Conservation (phyloP, 1,140 invertebrate species). For the Fopius arisanus region DNA sequence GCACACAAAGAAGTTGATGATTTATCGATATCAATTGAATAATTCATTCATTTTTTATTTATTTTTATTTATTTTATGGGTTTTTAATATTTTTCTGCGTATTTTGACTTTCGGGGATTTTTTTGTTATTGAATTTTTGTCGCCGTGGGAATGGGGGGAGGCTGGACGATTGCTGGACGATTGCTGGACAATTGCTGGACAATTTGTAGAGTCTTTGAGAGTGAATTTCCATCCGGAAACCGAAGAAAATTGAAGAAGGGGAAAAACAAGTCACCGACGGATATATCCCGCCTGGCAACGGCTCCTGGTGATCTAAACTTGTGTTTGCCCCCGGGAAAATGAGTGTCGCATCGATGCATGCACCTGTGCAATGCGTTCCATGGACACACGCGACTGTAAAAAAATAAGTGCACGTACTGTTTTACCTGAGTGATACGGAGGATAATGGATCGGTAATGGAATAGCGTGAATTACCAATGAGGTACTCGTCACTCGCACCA, state of each 20-base stretch:
- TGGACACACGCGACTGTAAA: constrained; percentile 23
- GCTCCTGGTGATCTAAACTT: constrained; percentile 20
- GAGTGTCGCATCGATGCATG: constrained; percentile 21
- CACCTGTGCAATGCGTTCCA: constrained; percentile 29
- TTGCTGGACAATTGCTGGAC: too few relatives aligned
- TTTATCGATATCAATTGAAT: too few relatives aligned
- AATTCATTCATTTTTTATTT: too few relatives aligned
- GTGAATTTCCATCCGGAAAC: neutral
- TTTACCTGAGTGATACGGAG: neutral
- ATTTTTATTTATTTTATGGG: too few relatives aligned
- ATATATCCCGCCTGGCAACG: constrained; percentile 18
- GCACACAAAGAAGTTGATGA: too few relatives aligned
- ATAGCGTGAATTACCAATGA: constrained; percentile 5
- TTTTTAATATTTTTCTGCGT: too few relatives aligned
- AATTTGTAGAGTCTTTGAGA: neutral
- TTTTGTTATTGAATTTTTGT: too few relatives aligned
- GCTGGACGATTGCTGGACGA: too few relatives aligned
- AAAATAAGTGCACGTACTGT: neutral
- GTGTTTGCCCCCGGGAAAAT: constrained; percentile 15
- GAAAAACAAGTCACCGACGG: constrained; percentile 14
- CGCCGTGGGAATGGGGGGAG: too few relatives aligned
- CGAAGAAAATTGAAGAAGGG: neutral
- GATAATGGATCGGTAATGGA: neutral
- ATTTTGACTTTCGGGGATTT: too few relatives aligned
- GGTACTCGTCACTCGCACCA: neutral